Base-by-base conservation (phyloP, 2,797 vertebrate species). In the Austrolebias charrua region DNA sequence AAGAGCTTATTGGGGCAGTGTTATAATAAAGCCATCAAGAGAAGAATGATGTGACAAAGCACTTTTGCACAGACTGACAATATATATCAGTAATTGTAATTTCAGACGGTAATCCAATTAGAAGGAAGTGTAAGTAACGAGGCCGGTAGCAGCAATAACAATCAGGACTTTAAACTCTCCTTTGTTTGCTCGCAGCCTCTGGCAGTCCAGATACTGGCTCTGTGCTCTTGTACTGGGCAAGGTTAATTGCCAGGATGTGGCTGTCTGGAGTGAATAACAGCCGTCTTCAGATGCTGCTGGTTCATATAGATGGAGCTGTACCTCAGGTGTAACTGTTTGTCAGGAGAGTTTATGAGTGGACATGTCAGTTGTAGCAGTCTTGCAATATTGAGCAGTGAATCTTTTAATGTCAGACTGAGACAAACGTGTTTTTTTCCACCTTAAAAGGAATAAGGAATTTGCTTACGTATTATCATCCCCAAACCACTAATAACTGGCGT, bases 41-140 rank as follows among this genome's bases (percentile, higher is more conserved):
- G 38, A 14, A 46, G 58, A 55, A 16, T 51, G 48, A 58, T 24
- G 20, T 72, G 75, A 76, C 60, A 0, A 40, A 31, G 49, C 51
- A 69, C 48, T 65, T 63, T 49, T 60, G 51, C 40, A 61, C 59
- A 38, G 40, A 48, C 15, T 16, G 69, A 68, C 63, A 67, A 48
- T 73, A 51, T 29, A 46, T 81, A 33, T 18, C 38, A 63, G 56
- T 78, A 77, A 77, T 84, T 72, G 74, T 53, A 74, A 74, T 76
- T 75, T 60, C 51, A 68, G 29, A 13, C 31, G 63, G 49, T 80
- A 80, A 82, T 83, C 75, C 65, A 57, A 74, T 80, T 60, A 75
- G 76, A 69, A 35, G 24, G 18, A 58, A 69, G 59, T 75, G 53
- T 75, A 82, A 79, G 71, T 88, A 80, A 83, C 12, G 5, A 66